These are phyloP conservation scores for Alfaro cultratus DNA, from an alignment of 2,797 vertebrate species.

Conservation along the genomic window DNA sequence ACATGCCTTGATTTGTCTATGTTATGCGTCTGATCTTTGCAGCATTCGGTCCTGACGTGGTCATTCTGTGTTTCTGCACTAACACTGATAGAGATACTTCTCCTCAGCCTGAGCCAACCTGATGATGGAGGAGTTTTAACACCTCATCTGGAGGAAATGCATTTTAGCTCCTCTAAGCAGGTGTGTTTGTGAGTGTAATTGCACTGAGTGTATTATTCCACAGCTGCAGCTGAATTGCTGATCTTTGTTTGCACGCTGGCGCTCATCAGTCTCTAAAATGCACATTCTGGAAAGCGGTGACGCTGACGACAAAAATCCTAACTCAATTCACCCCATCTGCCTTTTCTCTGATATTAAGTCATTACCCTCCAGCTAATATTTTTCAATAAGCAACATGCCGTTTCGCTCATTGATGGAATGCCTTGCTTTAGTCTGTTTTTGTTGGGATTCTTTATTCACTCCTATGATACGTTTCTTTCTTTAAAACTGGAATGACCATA, in stretches of 20 bases:
- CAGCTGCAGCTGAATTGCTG: not conserved
- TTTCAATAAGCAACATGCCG: too few relatives aligned
- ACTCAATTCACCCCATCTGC: not conserved
- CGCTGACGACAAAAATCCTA: not conserved
- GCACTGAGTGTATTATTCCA: not conserved
- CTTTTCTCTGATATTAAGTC: not conserved
- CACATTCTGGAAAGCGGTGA: not conserved
- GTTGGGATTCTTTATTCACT: too few relatives aligned
- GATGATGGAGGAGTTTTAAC: not conserved
- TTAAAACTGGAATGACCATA: too few relatives aligned
- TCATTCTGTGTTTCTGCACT: not conserved
- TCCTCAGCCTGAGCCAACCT: not conserved
- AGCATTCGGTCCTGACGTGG: not conserved
- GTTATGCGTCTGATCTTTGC: not conserved
- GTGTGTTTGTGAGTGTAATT: not conserved
- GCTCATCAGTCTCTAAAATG: not conserved
- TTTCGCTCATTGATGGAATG: not conserved
- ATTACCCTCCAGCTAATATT: not conserved
- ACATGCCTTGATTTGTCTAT: not conserved
- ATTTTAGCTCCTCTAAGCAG: not conserved
- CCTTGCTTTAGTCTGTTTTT: not conserved
- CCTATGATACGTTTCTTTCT: not conserved
- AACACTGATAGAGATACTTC: not conserved
- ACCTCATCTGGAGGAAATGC: not conserved
- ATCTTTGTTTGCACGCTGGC: not conserved